phyloP scores from a whole-genome alignment of 2,113 vertebrate genomes.

The Cygnus atratus region DNA sequence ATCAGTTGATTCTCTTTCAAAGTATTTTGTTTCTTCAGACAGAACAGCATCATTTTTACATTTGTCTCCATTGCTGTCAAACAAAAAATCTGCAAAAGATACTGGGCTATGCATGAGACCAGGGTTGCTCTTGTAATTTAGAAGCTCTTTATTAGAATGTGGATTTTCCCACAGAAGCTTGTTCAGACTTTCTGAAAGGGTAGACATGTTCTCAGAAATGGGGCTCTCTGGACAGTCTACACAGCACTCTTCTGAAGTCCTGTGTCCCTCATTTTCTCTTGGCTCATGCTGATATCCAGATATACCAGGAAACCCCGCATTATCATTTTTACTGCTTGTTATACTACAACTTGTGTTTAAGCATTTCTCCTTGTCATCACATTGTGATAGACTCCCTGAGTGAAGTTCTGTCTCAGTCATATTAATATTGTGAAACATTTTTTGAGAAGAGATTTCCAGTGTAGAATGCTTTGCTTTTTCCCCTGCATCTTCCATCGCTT shows the following conservation, averaged over 20 bases:
- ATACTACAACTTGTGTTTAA: neutral
- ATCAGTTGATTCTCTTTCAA: constrained; percentile 18
- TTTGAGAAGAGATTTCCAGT: neutral
- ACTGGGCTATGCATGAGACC: neutral
- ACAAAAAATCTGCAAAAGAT: neutral
- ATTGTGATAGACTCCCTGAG: neutral
- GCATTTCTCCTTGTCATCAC: neutral
- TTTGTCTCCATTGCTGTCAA: neutral
- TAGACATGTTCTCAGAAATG: neutral
- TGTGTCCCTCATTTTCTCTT: neutral
- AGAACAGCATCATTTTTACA: neutral
- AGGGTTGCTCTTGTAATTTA: neutral
- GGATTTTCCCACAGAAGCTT: neutral
- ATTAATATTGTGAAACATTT: neutral
- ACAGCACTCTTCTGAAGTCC: neutral
- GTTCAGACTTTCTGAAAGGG: neutral
- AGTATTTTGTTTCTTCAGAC: constrained; percentile 16
- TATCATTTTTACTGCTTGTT: neutral
- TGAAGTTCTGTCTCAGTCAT: neutral
- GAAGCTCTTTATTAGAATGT: neutral
- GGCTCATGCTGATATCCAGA: neutral
- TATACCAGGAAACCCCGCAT: neutral
- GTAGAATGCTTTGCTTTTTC: neutral
- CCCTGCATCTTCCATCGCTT: neutral
- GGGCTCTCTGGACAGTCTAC: neutral